Evolutionary conservation across 2,888 invertebrate species (phyloP).

Genomic region (Mesochorus sp.): DNA sequence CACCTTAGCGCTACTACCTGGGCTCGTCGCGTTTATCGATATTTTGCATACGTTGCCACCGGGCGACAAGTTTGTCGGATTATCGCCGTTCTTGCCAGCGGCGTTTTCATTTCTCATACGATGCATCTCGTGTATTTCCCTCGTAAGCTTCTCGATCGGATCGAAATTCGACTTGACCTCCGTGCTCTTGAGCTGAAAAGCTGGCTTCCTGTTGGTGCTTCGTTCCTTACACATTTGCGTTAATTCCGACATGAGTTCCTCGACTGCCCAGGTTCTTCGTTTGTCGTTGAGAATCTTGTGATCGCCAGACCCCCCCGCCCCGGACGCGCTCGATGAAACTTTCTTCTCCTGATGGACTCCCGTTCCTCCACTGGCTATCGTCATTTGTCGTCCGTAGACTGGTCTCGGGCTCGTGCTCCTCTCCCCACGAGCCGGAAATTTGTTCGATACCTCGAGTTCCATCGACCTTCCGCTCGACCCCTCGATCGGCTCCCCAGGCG

Average conservation of each 20-base stretch:
- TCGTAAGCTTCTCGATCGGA: constrained; percentile 68
- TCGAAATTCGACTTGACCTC: constrained; percentile 65
- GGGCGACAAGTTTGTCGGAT: constrained; percentile 16
- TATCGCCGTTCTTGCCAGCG: constrained; percentile 14
- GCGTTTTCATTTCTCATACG: constrained; percentile 52
- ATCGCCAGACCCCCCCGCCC: constrained; percentile 26
- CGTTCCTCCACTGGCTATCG: constrained; percentile 51
- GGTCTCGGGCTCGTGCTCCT: constrained; percentile 60
- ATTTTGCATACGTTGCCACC: constrained; percentile 65
- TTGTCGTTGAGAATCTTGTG: constrained; percentile 72
- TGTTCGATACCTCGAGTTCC: constrained; percentile 48
- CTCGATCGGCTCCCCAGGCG: constrained; percentile 41
- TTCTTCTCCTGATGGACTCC: constrained; percentile 52
- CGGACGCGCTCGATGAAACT: not conserved
- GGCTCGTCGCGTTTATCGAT: constrained; percentile 53
- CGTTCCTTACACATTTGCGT: constrained; percentile 69
- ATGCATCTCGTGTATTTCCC: constrained; percentile 72
- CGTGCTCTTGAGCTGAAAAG: constrained; percentile 64
- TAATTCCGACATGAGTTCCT: constrained; percentile 76
- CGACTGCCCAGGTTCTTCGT: constrained; percentile 78
- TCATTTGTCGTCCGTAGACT: constrained; percentile 59
- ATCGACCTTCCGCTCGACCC: constrained; percentile 57
- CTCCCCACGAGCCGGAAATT: constrained; percentile 49
- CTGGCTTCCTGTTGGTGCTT: constrained; percentile 58
- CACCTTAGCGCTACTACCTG: too few relatives aligned